phyloP scores from a whole-genome alignment of 2,797 vertebrate species.

The Squalus acanthias region DNA sequence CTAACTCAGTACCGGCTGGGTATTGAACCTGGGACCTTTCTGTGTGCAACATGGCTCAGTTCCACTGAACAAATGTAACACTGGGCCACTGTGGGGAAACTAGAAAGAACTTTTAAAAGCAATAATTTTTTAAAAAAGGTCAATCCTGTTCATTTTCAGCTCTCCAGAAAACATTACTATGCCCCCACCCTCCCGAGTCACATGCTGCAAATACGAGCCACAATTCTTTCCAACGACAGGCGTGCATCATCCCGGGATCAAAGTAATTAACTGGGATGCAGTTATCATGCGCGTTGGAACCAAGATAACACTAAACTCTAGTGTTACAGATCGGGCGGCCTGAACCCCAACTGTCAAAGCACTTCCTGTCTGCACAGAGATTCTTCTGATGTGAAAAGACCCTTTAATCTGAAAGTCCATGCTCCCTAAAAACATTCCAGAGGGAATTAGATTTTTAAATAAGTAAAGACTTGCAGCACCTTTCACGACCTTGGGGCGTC shows the following conservation, averaged over 20 bases:
- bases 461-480: background rate
- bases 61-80: background rate
- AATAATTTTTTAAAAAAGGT: background rate
- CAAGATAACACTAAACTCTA: background rate
- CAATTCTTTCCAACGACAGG: background rate
- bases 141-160: background rate
- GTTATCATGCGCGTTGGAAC: background rate
- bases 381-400: background rate
- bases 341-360: background rate
- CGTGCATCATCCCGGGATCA: background rate
- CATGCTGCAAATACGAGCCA: background rate
- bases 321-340: background rate
- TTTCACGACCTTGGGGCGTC: background rate
- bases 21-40: background rate
- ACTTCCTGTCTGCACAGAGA: constrained; percentile 4
- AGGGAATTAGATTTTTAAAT: background rate
- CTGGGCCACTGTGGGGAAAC: background rate
- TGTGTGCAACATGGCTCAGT: background rate
- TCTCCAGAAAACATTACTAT: background rate
- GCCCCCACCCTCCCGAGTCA: background rate
- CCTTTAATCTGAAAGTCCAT: background rate
- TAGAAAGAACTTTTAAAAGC: background rate
- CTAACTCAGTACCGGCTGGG: background rate
- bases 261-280: background rate
- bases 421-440: background rate